Base-by-base conservation (phyloP, 2,888 invertebrate species). In the Pteria penguin region DNA sequence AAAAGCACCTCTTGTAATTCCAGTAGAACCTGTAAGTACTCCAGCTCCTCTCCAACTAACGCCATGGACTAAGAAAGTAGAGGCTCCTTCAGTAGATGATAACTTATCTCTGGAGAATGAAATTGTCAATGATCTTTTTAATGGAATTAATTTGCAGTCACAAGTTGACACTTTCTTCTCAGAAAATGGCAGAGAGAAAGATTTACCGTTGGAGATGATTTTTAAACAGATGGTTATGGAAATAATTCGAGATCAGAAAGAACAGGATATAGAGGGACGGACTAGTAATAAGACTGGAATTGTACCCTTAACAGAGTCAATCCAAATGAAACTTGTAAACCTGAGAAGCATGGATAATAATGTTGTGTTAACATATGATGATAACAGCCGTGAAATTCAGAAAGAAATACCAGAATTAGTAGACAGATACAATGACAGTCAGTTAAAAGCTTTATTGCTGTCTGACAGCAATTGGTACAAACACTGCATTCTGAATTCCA, bases 181-280 rank as follows among this genome's bases (percentile, higher is more conserved):
- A 18, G 45, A 45, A 45, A 45, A 45, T 45, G 45, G 45, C 18
- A 45, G 18, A 45, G 45, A 45, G 45, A 45, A 84, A 54, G 83
- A 78, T 61, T 61, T 72, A 68, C 4, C 84, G 5, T 74, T 86
- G 32, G 87, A 88, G 67, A 86, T 88, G n/a, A 85, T 89, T 26
- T 72, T 89, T 33, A 76, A 78, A 52, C 86, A 86, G 74, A 75
- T 89, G 18, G 86, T 82, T 26, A 62, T 62, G 27, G 84, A 84
- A 58, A 74, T 71, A 26, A 65, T 65, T 45, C n/a, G 45, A 22
- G 36, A 36, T 32, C 27, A 65, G 45, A 65, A 36, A 26, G 22
- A 26, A 24, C 22, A 36, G 14, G 36, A 65, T 22, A 32, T 36
- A 18, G 36, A n/a, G 45, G 45, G 45, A 45, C 5, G 27, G 27